Evolutionary conservation across 37 sponge, comb jelly and placozoan species (phyloP).

Genomic region (Chondrosia reniformis): DNA sequence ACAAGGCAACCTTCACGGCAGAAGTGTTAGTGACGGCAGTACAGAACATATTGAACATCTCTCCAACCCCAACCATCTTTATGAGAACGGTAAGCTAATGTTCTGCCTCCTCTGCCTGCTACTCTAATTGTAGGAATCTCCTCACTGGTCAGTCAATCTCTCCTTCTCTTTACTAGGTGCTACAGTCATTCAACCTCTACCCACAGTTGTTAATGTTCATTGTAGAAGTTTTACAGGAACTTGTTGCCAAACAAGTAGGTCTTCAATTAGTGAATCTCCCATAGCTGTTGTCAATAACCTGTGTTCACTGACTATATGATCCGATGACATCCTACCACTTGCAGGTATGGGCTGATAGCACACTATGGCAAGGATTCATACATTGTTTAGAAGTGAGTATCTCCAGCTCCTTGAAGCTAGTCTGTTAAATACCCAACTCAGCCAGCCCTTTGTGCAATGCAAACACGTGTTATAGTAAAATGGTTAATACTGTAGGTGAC

Average conservation of each 20-base stretch:
- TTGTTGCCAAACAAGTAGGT: slow-evolving; percentile 83
- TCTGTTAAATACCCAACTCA: no score
- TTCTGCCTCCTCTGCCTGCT: neutral
- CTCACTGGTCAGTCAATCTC: no score
- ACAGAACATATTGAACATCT: slow-evolving; percentile 85
- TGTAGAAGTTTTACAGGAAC: slow-evolving; percentile 77
- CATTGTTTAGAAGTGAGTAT: slow-evolving; percentile 88
- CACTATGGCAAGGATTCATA: slow-evolving; percentile 98
- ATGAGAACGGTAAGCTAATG: slow-evolving; percentile 92
- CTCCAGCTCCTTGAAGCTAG: no score
- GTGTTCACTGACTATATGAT: no score
- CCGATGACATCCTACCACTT: no score
- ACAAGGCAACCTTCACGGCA: slow-evolving; percentile 80
- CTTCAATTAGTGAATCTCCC: neutral
- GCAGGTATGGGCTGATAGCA: slow-evolving; percentile 92
- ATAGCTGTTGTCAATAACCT: no score
- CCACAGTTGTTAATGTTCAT: slow-evolving; percentile 82
- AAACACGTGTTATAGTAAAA: neutral
- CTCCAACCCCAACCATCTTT: slow-evolving; percentile 89
- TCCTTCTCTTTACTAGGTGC: slow-evolving; percentile 56
- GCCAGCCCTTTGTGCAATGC: neutral
- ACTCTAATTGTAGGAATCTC: neutral
- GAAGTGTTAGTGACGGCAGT: slow-evolving; percentile 91
- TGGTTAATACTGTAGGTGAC: slow-evolving; percentile 45
- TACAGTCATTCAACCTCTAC: slow-evolving; percentile 78